Base-by-base conservation (phyloP, 2,888 invertebrate genomes). In the Agonopterix arenella region DNA sequence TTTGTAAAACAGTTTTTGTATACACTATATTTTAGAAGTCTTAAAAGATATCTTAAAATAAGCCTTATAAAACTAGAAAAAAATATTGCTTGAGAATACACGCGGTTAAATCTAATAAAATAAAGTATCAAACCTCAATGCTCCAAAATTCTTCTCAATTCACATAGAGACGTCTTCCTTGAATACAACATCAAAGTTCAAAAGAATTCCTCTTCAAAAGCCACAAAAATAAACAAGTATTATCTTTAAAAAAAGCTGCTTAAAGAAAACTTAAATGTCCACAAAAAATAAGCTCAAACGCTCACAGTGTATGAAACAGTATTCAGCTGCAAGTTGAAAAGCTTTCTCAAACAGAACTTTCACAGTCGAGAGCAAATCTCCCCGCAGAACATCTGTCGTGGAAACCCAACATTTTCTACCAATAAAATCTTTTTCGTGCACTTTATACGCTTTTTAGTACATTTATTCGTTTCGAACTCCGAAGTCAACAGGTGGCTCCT, bases 401-500 rank as follows among this genome's bases (percentile, higher is more conserved):
- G 54, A 64, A 67, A 72, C 64, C 73, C 68, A 69, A 72, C 73
- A 66, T 76, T 78, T 80, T 66, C 70, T 60, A 64, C 73, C 74
- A 80, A 81, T 83, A 80, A 81, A 83, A 81, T 78, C 79, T 79
- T 84, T 84, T 80, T 75, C 67, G 71, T 70, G 75, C 69, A 28
- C 28, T 28, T 28, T 28, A 28, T 28, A 28, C 28, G 5, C 28
- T 28, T 28, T 28, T 28, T 28, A 28, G 28, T 28, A 76, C 56
- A 55, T 74, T 69, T 64, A 60, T 66, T 57, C 64, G 60, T 65
- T 62, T 60, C 62, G 52, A 60, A 53, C 52, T 68, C 28, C 61
- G 66, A 56, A 64, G 66, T 70, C 84, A 86, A 88, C 88, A 88
- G 86, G 88, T 88, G 83, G 83, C 66, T 66, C 62, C 73, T 80